Percentiles rank a stretch among this genome's conserved stretches.
These are phyloP conservation scores for Homarus americanus DNA, from an alignment of 1,140 invertebrate species.

Conservation along the genomic window DNA sequence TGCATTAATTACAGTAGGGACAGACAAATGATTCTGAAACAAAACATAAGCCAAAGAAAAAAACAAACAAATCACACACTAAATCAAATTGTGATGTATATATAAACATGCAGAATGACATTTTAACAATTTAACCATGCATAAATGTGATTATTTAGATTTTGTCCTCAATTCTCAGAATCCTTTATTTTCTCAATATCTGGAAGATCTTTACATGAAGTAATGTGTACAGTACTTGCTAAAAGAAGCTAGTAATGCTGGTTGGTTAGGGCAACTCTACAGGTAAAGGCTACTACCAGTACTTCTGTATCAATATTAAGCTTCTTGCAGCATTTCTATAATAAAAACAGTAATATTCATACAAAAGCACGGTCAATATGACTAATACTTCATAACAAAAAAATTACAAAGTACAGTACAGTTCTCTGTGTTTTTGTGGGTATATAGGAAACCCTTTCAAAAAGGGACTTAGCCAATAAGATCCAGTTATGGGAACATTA, in stretches of 20 bases:
- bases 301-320: not conserved
- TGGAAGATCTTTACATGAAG: not conserved
- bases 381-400: not conserved
- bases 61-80: slow-evolving; percentile 68
- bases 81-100: slow-evolving; percentile 49
- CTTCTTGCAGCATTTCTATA: not conserved
- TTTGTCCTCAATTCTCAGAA: slow-evolving; percentile 12
- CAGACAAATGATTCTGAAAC: slow-evolving; percentile 75
- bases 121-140: slow-evolving; percentile 7
- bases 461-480: too few relatives aligned
- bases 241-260: not conserved
- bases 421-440: too few relatives aligned
- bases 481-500: too few relatives aligned
- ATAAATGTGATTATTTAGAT: not conserved
- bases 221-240: not conserved
- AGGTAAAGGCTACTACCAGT: not conserved
- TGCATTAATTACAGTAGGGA: slow-evolving; percentile 74
- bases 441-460: too few relatives aligned
- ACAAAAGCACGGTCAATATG: not conserved
- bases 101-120: slow-evolving; percentile 32
- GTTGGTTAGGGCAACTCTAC: slow-evolving; percentile 1
- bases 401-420: too few relatives aligned
- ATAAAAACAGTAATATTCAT: not conserved
- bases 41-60: slow-evolving; percentile 74
- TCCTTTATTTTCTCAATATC: not conserved